A percentile compares a stretch with the other conserved stretches of the same genome.
Evolutionary conservation across 1,140 invertebrate species (phyloP).

Genomic region (Caenorhabditis inopinata): DNA sequence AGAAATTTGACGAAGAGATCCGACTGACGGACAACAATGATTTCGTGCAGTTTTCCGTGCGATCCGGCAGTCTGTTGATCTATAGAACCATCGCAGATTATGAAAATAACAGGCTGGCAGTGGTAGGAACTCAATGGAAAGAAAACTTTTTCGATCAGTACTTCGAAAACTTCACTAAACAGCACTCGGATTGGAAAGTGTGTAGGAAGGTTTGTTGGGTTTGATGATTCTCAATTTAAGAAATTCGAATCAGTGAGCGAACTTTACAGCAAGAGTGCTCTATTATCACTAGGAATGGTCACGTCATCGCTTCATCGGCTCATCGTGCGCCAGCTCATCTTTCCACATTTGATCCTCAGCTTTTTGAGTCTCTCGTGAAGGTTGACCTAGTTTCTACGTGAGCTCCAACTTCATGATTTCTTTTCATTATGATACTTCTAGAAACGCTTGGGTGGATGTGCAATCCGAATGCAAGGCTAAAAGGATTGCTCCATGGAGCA

Average conservation of each 20-base stretch:
- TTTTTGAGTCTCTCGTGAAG: constrained; percentile 22
- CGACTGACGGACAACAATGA: constrained; percentile 1
- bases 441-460: constrained; percentile 14
- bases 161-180: constrained; percentile 39
- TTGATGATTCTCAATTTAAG: neutral
- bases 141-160: constrained; percentile 39
- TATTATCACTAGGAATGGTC: constrained; percentile 73
- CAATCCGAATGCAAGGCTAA: constrained; percentile 37
- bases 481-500: constrained; percentile 26
- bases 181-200: constrained; percentile 22
- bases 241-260: neutral
- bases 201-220: constrained; percentile 23
- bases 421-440: neutral
- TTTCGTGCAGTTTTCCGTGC: constrained; percentile 32
- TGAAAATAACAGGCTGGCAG: constrained; percentile 37
- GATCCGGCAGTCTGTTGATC: constrained; percentile 22
- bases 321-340: neutral
- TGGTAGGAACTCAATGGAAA: constrained; percentile 45
- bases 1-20: constrained; percentile 38
- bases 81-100: constrained; percentile 39
- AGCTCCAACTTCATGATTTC: neutral
- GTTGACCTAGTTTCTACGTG: neutral
- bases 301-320: constrained; percentile 84
- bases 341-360: constrained; percentile 40
- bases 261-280: constrained; percentile 76